Base-by-base conservation (phyloP, 2,797 vertebrate species). In the Acrocephalus scirpaceus region DNA sequence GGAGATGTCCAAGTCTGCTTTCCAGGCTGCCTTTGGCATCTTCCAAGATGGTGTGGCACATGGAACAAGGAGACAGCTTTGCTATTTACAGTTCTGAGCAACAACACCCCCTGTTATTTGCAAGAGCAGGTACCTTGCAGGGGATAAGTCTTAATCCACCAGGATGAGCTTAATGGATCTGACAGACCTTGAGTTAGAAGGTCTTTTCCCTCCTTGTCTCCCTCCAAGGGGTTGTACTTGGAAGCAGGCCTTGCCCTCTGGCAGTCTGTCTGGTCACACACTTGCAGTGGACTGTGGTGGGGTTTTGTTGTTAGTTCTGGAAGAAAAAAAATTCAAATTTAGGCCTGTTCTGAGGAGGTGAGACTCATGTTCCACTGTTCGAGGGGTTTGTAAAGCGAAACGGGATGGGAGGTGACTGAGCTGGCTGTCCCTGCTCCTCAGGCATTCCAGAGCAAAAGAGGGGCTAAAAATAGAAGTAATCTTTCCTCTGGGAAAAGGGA, bases 391-490 rank as follows among this genome's bases (percentile, higher is more conserved):
- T 32, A 64, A 45, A 50, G 18, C 0, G 0, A n/a, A 53, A 16
- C 4, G 15, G 29, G 9, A 7, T 9, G 0, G 2, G 71, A 83
- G 86, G 88, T 73, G 74, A 5, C 82, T 51, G 89, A 19, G 23
- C 27, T 61, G 84, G 73, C 82, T 36, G 64, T 22, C 40, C 17
- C 84, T 51, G 87, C 61, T 94, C 83, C 58, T 86, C 58, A 7
- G 57, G 19, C 8, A 0, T 77, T 95, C 51, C 15, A 58, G 87
- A 85, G 77, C 13, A 7, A 61, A 30, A 80, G 81, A 86, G 84
- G 7, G 72, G 57, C 84, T 95, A 89, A 93, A 95, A 95, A 94
- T 96, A 96, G 93, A 29, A 56, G 54, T 36, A 74, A 74, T 91
- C 89, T 69, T 81, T 67, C 91, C 95, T 77, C 78, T 91, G 92